Evolutionary conservation across 2,888 invertebrate genomes (phyloP).

Genomic region (Synanthedon myopaeformis): DNA sequence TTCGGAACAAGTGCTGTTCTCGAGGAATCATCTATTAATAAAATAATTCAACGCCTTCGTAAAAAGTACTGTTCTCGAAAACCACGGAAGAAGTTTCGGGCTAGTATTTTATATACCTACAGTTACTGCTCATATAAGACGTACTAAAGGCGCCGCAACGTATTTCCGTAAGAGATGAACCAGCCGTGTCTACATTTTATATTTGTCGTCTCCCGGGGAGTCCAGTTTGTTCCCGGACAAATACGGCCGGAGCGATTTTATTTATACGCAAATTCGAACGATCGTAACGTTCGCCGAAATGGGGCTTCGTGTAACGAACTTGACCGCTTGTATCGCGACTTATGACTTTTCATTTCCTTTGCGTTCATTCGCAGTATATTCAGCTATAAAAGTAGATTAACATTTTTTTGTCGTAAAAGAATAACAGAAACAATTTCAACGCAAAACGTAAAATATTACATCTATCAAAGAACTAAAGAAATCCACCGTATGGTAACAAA

Average conservation of each 20-base stretch:
- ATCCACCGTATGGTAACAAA: too few species aligned
- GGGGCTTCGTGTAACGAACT: slow-evolving; percentile 37
- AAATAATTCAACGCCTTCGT: too few species aligned
- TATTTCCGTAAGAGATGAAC: slow-evolving; percentile 52
- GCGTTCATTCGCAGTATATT: too few species aligned
- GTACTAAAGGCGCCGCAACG: slow-evolving; percentile 4
- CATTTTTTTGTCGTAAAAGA: neutral
- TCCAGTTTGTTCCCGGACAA: slow-evolving; percentile 26
- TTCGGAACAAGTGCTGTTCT: too few species aligned
- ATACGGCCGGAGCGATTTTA: slow-evolving; percentile 36
- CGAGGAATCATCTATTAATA: too few species aligned
- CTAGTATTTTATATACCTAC: too few species aligned
- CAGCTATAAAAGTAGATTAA: too few species aligned
- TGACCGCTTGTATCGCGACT: slow-evolving; percentile 28
- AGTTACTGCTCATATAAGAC: too few species aligned
- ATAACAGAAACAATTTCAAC: slow-evolving; percentile 1
- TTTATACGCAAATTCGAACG: slow-evolving; percentile 56
- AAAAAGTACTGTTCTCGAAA: too few species aligned
- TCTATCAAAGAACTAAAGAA: too few species aligned
- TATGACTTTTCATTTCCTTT: slow-evolving; percentile 51
- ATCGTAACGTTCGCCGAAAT: slow-evolving; percentile 44
- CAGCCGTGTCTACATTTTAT: slow-evolving; percentile 45
- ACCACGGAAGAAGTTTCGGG: too few species aligned
- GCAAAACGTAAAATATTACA: slow-evolving; percentile 1
- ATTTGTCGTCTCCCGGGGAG: slow-evolving; percentile 23